These are phyloP conservation scores for Monochamus saltuarius DNA, from an alignment of 1,140 invertebrate species.

Conservation along the genomic window DNA sequence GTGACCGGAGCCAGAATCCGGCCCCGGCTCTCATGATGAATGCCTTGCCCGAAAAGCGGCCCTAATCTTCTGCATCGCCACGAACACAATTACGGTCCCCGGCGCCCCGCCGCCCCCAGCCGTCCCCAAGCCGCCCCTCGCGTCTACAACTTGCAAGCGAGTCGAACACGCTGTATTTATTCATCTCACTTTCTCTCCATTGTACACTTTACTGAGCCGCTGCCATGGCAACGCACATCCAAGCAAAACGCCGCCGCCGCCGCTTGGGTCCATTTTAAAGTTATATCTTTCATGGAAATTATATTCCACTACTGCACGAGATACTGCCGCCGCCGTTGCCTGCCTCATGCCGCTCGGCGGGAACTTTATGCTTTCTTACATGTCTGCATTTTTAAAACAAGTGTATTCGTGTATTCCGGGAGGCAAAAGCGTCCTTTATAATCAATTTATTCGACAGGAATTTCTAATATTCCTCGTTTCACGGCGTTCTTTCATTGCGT, in stretches of 20 bases:
- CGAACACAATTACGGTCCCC: slow-evolving; percentile 42
- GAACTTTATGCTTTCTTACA: too few species aligned
- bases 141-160: slow-evolving; percentile 22
- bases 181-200: slow-evolving; percentile 45
- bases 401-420: too few species aligned
- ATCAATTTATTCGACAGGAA: too few species aligned
- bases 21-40: slow-evolving; percentile 44
- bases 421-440: too few species aligned
- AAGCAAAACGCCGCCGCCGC: slow-evolving; percentile 1
- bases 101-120: slow-evolving; percentile 12
- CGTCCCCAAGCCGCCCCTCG: neutral
- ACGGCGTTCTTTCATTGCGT: too few species aligned
- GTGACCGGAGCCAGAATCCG: slow-evolving; percentile 37
- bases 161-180: slow-evolving; percentile 41
- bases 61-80: slow-evolving; percentile 46
- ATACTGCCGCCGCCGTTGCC: too few species aligned
- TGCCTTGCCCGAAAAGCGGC: slow-evolving; percentile 39
- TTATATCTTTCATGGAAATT: slow-evolving; percentile 13
- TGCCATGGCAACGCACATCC: slow-evolving; percentile 19
- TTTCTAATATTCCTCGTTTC: too few species aligned
- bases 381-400: too few species aligned
- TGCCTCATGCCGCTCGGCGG: too few species aligned
- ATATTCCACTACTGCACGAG: neutral
- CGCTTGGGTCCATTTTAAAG: slow-evolving; percentile 21
- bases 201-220: slow-evolving; percentile 18